Conservation (phyloP, 2,113 vertebrate species). For the Petaurus breviceps region DNA sequence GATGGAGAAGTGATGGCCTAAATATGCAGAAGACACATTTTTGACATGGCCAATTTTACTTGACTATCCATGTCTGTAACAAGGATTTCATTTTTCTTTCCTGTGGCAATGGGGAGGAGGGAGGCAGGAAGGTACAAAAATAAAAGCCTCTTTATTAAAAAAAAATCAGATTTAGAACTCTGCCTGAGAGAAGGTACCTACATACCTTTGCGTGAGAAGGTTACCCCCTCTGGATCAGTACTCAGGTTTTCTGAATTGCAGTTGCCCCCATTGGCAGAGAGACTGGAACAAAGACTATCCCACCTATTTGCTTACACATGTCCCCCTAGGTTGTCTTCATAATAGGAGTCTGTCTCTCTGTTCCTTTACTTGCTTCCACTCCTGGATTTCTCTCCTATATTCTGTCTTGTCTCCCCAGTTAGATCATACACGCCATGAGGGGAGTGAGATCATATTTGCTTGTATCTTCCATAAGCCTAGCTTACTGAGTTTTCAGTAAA, state of each 20-base stretch:
- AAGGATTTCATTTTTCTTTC: too few species aligned
- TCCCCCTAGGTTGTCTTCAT: too few species aligned
- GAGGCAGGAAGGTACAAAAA: neutral
- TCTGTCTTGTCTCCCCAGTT: too few species aligned
- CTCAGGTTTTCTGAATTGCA: neutral
- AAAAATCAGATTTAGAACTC: neutral
- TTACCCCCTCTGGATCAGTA: too few species aligned
- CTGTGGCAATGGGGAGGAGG: neutral
- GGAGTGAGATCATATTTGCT: too few species aligned
- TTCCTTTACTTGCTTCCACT: too few species aligned
- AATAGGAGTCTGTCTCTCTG: too few species aligned
- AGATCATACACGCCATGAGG: too few species aligned
- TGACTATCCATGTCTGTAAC: neutral
- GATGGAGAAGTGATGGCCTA: neutral
- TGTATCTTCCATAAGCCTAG: too few species aligned
- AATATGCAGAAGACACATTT: neutral
- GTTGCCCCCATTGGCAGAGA: neutral
- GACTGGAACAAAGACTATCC: neutral
- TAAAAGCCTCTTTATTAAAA: neutral
- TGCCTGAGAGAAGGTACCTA: neutral
- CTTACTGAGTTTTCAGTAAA: neutral
- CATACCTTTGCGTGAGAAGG: neutral
- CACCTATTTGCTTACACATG: too few species aligned
- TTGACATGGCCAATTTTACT: neutral
- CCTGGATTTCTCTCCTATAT: too few species aligned